Base-by-base conservation (phyloP, 1,140 invertebrate species). In the Anastrepha obliqua region DNA sequence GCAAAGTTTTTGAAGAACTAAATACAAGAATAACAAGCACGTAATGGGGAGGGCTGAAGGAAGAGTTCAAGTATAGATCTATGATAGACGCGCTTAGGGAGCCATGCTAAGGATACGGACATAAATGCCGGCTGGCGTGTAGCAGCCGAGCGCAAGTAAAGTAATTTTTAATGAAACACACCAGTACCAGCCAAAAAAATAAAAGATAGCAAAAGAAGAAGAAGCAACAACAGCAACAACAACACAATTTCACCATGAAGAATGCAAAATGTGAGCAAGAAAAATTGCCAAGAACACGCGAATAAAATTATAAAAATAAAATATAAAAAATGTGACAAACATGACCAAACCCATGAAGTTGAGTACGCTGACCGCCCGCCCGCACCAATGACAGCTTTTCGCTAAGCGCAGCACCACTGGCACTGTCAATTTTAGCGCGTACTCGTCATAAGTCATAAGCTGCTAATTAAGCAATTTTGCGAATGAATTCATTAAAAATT, bases 391-490 rank as follows among this genome's bases (percentile, higher is more conserved):
- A 9, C n/a, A 55, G 74, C 47, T 42, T n/a, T 55, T 81, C 20
- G 47, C 55, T 42, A 81, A 81, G 47, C 47, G 17, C 17, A 20
- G 47, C 74, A 78, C 3, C 74, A 55, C 15, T 55, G n/a, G 44
- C 74, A 78, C 20, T 55, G 74, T 81, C 74, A 81, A 17, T 81
- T 81, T 44, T 55, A 47, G 74, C 47, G 74, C 47, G n/a, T 81
- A 81, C 51, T 81, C 74, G 74, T 81, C 74, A 81, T 81, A 81
- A 81, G 74, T 81, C 74, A 81, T 81, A 81, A 81, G 74, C 47
- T 81, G 74, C 74, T 81, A 81, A 81, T 81, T 81, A 81, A 81
- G 74, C 74, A 81, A 81, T 81, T 81, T 81, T 81, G 74, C 74
- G 47, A 81, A 81, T 81, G 74, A 81, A 81, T 81, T 81, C 74